Evolutionary conservation across 2,797 vertebrate species (phyloP).

Genomic region (Monodelphis domestica): DNA sequence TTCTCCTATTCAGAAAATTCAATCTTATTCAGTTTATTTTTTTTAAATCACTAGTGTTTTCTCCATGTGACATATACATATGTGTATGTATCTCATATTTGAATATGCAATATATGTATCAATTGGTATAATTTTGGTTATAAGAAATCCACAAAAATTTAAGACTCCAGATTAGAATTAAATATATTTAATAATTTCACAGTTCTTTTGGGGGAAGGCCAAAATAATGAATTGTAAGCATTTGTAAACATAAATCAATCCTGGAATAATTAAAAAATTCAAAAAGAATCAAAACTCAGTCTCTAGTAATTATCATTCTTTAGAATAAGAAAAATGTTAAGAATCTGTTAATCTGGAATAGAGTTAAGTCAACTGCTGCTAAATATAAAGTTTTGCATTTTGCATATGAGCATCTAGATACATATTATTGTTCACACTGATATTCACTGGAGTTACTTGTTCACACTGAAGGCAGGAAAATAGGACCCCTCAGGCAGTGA

Average conservation of each 20-base stretch:
- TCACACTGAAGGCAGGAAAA: background rate
- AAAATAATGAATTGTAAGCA: constrained; percentile 8
- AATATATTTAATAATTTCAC: background rate
- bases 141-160: constrained; percentile 17
- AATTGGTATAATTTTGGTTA: background rate
- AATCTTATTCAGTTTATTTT: background rate
- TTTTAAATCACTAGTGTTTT: constrained; percentile 2
- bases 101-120: background rate
- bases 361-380: constrained; percentile 6
- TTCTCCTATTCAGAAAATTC: constrained; percentile 9
- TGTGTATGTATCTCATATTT: background rate
- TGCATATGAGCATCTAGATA: background rate
- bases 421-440: background rate
- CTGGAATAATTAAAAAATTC: constrained; percentile 7
- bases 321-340: constrained; percentile 41
- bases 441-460: background rate
- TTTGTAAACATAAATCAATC: constrained; percentile 7
- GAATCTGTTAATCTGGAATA: constrained; percentile 15
- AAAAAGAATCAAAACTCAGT: background rate
- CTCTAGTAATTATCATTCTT: constrained; percentile 34
- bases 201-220: background rate
- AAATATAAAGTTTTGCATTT: background rate
- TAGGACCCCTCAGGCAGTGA: background rate
- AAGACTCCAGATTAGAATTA: constrained; percentile 42
- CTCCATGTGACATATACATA: background rate